Base-by-base conservation (phyloP, 2,888 invertebrate genomes). In the Caenorhabditis angaria region DNA sequence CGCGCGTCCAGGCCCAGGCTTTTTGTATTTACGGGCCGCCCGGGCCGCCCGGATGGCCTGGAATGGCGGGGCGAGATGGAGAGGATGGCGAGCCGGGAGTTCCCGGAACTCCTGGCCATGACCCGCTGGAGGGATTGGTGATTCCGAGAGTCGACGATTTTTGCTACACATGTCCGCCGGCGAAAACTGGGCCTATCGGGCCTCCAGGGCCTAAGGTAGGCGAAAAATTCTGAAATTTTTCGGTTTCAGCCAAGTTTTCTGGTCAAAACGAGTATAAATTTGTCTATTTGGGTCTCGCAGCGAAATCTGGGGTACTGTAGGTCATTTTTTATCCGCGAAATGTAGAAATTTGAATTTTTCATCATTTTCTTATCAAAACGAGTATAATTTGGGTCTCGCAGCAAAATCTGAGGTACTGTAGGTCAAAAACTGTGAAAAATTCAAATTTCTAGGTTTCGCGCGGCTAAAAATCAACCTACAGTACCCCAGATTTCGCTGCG, bases 121-220 rank as follows among this genome's bases (percentile, higher is more conserved):
- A 70, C 41, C 65, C 62, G 1, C 60, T 57, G 0, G 65, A 68
- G 25, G 47, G 47, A n/a, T 14, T 18, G 1, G 53, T 50, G 8
- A 62, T 65, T 14, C 65, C 67, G 2, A 61, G 56, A 24, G 57
- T 65, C 14, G 65, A 72, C 3, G 77, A 77, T 65, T 80, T 76
- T 54, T 82, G 82, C 68, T 81, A 80, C 62, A 68, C 76, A 50
- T 83, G 83, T 59, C 77, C 77, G 35, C 79, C 74, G 4, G 76
- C 80, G 1, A 70, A 67, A 25, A 51, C 72, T 48, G 83, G 83
- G 14, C 78, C 80, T 20, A 68, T 70, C 10, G 80, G 79, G 22
- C 58, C 24, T 1, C 64, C 59, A 10, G 80, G 80, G 35, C 70
- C 62, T 12, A 76, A 76, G 67, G 79, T 70, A 48, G 20, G 50